These are phyloP conservation scores for Sciurus vulgaris DNA, from an alignment of 2,797 vertebrate genomes.

Conservation along the genomic window DNA sequence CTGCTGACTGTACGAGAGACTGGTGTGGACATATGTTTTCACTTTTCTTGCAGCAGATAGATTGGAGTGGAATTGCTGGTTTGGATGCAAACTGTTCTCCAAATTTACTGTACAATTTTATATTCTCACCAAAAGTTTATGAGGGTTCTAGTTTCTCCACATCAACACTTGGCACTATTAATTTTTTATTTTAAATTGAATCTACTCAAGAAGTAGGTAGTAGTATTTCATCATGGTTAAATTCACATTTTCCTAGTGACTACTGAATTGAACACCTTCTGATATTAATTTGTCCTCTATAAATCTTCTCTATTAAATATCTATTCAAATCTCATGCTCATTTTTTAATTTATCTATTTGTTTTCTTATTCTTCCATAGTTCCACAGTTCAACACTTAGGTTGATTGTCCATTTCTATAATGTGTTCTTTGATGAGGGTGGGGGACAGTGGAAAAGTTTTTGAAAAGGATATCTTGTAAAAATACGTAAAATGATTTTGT, in stretches of 20 bases:
- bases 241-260: not conserved
- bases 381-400: not conserved
- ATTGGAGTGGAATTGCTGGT: not conserved
- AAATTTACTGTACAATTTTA: not conserved
- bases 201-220: not conserved
- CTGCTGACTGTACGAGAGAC: not conserved
- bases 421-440: not conserved
- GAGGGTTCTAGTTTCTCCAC: not conserved
- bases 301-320: not conserved
- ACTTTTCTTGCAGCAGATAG: not conserved
- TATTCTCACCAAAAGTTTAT: not conserved
- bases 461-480: slow-evolving; percentile 13
- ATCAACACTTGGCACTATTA: not conserved
- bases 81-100: not conserved
- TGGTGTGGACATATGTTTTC: not conserved
- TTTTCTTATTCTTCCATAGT: not conserved
- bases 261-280: not conserved
- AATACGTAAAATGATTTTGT: not conserved
- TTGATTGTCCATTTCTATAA: not conserved
- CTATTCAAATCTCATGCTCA: not conserved
- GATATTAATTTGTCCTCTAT: not conserved
- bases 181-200: not conserved
- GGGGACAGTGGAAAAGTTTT: not conserved
- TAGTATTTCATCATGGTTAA: not conserved
- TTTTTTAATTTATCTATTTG: not conserved